These are phyloP conservation scores for Melanerpes aurifrons DNA, from an alignment of 2,113 vertebrate genomes.

Conservation along the genomic window DNA sequence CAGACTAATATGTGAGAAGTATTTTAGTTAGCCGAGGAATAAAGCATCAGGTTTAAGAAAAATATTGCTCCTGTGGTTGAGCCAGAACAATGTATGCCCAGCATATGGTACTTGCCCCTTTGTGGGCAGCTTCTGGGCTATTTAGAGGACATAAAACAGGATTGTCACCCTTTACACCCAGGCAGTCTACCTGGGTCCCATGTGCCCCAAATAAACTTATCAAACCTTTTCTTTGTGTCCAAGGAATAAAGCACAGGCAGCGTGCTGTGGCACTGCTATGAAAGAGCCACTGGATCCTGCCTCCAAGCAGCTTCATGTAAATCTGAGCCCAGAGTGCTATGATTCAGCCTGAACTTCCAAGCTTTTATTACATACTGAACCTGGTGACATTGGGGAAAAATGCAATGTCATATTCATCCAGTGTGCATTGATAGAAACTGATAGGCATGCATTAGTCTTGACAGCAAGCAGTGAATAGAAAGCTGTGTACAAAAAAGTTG, in stretches of 20 bases:
- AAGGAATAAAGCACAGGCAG: background rate
- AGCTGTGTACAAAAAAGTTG: slow-evolving; percentile 29
- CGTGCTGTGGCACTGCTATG: background rate
- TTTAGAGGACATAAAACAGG: background rate
- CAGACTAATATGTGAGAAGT: background rate
- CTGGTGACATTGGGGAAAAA: slow-evolving; percentile 14
- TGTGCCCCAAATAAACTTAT: background rate
- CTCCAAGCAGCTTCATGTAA: background rate
- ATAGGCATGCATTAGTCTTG: slow-evolving; percentile 56
- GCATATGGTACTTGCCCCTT: background rate
- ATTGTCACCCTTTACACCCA: background rate
- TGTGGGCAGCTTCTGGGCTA: background rate
- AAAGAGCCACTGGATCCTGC: background rate
- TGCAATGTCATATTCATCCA: slow-evolving; percentile 45
- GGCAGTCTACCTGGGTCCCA: background rate
- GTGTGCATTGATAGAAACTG: slow-evolving; percentile 30
- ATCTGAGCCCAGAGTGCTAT: background rate
- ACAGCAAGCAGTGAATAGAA: slow-evolving; percentile 47
- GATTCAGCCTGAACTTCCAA: background rate
- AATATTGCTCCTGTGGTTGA: background rate
- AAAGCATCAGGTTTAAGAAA: background rate
- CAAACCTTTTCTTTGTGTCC: background rate
- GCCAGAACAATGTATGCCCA: background rate
- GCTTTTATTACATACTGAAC: background rate
- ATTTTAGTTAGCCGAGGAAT: background rate